phyloP scores from a whole-genome alignment of 2,888 invertebrate species.

The Conchocele bisecta region DNA sequence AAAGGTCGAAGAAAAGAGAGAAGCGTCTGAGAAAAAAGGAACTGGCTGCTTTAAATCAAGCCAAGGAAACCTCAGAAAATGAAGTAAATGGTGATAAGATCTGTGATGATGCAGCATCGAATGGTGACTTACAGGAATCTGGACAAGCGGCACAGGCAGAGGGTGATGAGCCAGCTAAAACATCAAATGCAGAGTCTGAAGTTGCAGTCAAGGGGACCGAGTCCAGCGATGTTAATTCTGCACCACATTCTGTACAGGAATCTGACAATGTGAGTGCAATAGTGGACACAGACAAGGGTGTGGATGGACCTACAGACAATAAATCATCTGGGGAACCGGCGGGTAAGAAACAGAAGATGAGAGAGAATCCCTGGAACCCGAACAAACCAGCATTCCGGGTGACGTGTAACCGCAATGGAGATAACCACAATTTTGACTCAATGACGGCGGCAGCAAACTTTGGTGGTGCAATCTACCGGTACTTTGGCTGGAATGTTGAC shows the following conservation, averaged over 20 bases:
- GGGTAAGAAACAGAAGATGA: constrained; percentile 45
- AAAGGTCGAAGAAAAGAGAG: constrained; percentile 34
- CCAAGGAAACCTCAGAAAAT: neutral
- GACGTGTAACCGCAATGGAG: constrained; percentile 85
- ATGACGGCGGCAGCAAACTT: constrained; percentile 85
- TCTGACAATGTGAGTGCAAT: neutral
- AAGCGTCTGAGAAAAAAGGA: constrained; percentile 33
- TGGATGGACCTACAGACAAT: neutral
- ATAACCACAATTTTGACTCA: constrained; percentile 85
- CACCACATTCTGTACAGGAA: neutral
- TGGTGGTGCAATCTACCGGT: constrained; percentile 85
- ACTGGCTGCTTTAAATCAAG: too few species aligned
- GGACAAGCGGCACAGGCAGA: neutral
- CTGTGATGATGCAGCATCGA: neutral
- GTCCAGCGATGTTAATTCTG: neutral
- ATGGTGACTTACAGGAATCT: neutral
- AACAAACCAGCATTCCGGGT: constrained; percentile 84
- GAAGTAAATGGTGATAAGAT: constrained; percentile 2
- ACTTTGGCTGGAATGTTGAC: constrained; percentile 86
- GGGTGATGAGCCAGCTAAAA: neutral
- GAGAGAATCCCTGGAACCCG: constrained; percentile 62
- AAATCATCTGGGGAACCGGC: neutral
- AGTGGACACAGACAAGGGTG: neutral
- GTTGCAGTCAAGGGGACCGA: neutral
- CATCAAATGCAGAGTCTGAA: neutral